Evolutionary conservation across 1,140 invertebrate genomes (phyloP).

Genomic region (Amyelois transitella): DNA sequence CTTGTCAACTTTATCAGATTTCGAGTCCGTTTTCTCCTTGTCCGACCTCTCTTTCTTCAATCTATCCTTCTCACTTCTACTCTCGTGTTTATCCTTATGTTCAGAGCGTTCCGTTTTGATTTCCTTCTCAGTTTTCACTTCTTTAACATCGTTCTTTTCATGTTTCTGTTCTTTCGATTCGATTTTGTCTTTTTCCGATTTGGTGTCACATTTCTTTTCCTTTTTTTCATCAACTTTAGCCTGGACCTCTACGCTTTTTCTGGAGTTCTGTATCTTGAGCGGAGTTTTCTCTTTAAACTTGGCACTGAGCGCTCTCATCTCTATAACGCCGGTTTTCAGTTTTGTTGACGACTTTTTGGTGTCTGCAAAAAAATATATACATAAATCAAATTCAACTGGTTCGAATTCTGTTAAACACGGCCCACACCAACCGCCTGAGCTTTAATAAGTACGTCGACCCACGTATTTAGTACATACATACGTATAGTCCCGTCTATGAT

Average conservation of each 20-base stretch:
- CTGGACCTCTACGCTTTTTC: slow-evolving; percentile 47
- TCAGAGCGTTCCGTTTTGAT: slow-evolving; percentile 5
- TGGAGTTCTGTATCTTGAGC: slow-evolving; percentile 38
- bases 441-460: too few species aligned
- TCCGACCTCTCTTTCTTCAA: slow-evolving; percentile 15
- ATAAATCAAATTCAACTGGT: not conserved
- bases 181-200: slow-evolving; percentile 20
- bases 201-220: slow-evolving; percentile 19
- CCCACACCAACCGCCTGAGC: too few species aligned
- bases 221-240: slow-evolving; percentile 44
- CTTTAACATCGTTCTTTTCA: slow-evolving; percentile 5
- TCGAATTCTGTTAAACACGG: too few species aligned
- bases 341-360: slow-evolving; percentile 49
- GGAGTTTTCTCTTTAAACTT: slow-evolving; percentile 56
- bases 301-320: slow-evolving; percentile 66
- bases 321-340: slow-evolving; percentile 67
- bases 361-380: slow-evolving; percentile 34
- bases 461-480: too few species aligned
- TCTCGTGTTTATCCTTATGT: slow-evolving; percentile 12
- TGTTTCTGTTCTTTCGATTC: slow-evolving; percentile 14
- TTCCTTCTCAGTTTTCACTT: slow-evolving; percentile 15
- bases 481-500: too few species aligned
- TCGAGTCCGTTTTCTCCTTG: not conserved
- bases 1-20: slow-evolving; percentile 22
- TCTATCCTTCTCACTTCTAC: slow-evolving; percentile 14